Percentiles rank a stretch among this genome's conserved stretches.
phyloP scores from a whole-genome alignment of 37 sponge, comb jelly and placozoan species.

The Tethya wilhelma region DNA sequence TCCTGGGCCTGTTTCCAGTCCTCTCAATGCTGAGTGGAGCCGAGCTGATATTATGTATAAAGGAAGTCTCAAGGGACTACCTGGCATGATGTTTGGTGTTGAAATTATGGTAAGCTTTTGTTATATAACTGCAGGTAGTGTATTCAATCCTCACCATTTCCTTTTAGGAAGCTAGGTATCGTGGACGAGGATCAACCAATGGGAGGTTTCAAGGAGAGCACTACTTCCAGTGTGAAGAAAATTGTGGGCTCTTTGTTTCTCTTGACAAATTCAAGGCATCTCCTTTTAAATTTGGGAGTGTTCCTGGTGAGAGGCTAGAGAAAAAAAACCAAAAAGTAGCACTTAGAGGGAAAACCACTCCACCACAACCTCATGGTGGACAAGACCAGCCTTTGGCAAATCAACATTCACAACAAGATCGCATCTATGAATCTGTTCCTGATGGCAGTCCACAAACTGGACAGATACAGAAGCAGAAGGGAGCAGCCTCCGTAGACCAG shows the following conservation, averaged over 20 bases:
- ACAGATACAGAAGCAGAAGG: too few species aligned
- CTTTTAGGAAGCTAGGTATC: constrained; percentile 31
- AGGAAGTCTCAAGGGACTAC: constrained; percentile 9
- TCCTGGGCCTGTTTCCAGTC: background rate
- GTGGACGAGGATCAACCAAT: constrained; percentile 40
- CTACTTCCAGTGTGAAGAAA: constrained; percentile 53
- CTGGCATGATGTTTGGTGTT: constrained; percentile 48
- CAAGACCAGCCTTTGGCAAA: too few species aligned
- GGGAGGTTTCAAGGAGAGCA: constrained; percentile 42
- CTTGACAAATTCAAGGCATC: constrained; percentile 29
- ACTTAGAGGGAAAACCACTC: too few species aligned
- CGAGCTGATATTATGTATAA: constrained; percentile 14
- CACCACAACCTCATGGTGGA: too few species aligned
- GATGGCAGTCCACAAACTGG: too few species aligned
- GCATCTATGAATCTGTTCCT: too few species aligned
- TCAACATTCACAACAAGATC: too few species aligned
- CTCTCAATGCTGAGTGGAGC: background rate
- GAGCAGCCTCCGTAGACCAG: too few species aligned
- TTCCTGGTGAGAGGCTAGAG: too few species aligned
- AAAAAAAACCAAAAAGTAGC: too few species aligned
- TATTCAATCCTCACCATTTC: background rate
- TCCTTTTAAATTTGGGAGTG: too few species aligned
- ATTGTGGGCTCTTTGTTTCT: constrained; percentile 45
- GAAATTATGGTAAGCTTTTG: constrained; percentile 45
- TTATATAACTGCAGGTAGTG: background rate